Evolutionary conservation across 23 tunicate species (phyloP), one percentile per base, ranked within the genome.

Genomic region (Phallusia fumigata): DNA sequence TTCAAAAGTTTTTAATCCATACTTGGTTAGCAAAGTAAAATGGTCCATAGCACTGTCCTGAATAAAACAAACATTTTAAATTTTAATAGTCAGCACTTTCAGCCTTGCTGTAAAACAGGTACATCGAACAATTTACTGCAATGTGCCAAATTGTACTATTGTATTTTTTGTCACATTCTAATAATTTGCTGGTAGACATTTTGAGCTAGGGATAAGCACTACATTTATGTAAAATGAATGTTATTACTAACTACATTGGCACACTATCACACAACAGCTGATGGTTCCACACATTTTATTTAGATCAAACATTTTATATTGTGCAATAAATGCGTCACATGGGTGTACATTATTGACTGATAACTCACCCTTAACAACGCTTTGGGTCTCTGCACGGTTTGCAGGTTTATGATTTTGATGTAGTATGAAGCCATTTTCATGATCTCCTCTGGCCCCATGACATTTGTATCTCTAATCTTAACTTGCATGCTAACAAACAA

Each of bases 1-100:
- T 40, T 40, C 47, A 40, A 40, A 40, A 40, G 5, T 10, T 10
- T 40, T 5, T 10, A 40, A 40, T 40, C 10, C 47, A 40, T 40
- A 40, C 47, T 40, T 40, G 69, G 28, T 58, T 58, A 58, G 28
- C 13, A 21, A 22, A 5, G 3, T 13, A 58, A 58, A 58, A 58
- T 58, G 28, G 15, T 58, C 69, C 69, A 58, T 58, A 21, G 69
- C 69, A 58, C 69, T 58, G 26, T 58, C 69, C 69, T 58, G 58
- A 15, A 58, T 3, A 58, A 58, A 58, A 58, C 16, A 58, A 58
- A 6, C 28, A 58, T 58, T 21, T 58, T 6, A 6, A 6, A 24
- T 58, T 22, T 58, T 58, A 1, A 1, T 58, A 6, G 13, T 58
- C 8, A 6, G 1, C 15, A 3, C 28, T 58, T 22, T 11, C 1